Percentiles rank a stretch among this genome's conserved stretches.
These are phyloP conservation scores for Camptogramma bilineatum DNA, from an alignment of 2,888 invertebrate species.

Conservation along the genomic window DNA sequence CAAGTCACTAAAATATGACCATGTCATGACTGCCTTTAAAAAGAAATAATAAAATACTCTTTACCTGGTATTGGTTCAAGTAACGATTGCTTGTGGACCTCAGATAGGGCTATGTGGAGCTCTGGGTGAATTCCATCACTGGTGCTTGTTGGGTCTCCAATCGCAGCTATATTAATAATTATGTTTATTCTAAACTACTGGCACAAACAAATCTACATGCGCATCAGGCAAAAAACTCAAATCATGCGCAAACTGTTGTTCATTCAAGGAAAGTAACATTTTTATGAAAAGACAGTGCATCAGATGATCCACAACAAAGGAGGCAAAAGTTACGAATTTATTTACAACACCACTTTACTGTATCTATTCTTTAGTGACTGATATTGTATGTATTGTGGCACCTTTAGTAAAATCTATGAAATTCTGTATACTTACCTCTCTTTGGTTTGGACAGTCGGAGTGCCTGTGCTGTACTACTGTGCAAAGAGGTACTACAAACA, in stretches of 20 bases:
- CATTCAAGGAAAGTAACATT: background rate
- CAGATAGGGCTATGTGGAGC: slow-evolving; percentile 57
- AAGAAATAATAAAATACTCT: background rate
- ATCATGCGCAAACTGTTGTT: slow-evolving; percentile 13
- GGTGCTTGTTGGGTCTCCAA: slow-evolving; percentile 78
- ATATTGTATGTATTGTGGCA: background rate
- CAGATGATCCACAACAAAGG: slow-evolving; percentile 4
- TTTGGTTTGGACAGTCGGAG: background rate
- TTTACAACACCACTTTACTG: background rate
- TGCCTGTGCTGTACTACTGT: background rate
- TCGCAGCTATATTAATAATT: slow-evolving; percentile 58
- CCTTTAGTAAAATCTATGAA: background rate
- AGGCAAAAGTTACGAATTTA: background rate
- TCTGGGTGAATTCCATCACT: slow-evolving; percentile 73
- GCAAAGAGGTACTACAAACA: background rate
- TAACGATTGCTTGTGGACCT: slow-evolving; percentile 60
- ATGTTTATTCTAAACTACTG: slow-evolving; percentile 27
- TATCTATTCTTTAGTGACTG: background rate
- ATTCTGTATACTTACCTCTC: background rate
- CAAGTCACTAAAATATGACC: background rate
- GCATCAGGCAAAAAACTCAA: slow-evolving; percentile 12
- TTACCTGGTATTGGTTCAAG: slow-evolving; percentile 70
- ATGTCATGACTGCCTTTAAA: background rate
- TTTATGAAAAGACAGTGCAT: slow-evolving; percentile 6
- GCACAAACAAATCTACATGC: slow-evolving; percentile 33